Conservation (phyloP, 2,888 invertebrate species). For the Amiota mariae region DNA sequence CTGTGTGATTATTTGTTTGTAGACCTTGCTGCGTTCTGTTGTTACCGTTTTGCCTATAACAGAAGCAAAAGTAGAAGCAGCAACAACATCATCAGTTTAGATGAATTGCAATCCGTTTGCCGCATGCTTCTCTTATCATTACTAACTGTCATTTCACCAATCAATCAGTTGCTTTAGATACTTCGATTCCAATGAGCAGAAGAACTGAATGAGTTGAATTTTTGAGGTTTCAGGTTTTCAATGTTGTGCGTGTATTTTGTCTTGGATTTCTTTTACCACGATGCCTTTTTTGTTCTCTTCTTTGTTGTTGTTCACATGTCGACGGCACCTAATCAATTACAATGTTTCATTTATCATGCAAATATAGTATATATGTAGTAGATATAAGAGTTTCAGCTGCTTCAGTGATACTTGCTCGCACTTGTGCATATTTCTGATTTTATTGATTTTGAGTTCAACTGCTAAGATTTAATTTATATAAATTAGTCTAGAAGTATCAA, state of each 20-base stretch:
- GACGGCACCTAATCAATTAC: conserved; percentile 55
- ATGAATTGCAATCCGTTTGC: not conserved
- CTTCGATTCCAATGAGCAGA: not conserved
- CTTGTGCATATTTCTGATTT: conserved; percentile 25
- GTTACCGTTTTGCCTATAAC: not conserved
- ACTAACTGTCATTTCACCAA: conserved; percentile 12
- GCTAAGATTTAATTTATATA: conserved; percentile 18
- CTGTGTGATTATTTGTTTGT: no score
- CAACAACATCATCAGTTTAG: not conserved
- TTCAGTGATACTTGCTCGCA: no score
- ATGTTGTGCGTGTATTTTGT: conserved; percentile 21
- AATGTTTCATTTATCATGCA: conserved; percentile 65
- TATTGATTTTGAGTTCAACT: conserved; percentile 52
- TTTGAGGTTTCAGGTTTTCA: conserved; percentile 13
- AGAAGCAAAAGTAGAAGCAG: not conserved
- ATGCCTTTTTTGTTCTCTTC: no score
- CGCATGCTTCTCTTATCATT: not conserved
- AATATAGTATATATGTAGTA: conserved; percentile 46
- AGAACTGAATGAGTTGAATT: not conserved
- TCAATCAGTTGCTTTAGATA: conserved; percentile 17
- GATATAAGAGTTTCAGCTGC: not conserved
- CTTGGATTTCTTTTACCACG: not conserved
- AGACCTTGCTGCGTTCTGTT: not conserved
- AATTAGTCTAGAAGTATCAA: conserved; percentile 25
- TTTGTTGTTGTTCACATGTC: no score